Percentiles rank a stretch among this genome's conserved stretches.
These are phyloP conservation scores for Heteromormyrus szaboi DNA, from an alignment of 2,797 vertebrate species.

Conservation along the genomic window DNA sequence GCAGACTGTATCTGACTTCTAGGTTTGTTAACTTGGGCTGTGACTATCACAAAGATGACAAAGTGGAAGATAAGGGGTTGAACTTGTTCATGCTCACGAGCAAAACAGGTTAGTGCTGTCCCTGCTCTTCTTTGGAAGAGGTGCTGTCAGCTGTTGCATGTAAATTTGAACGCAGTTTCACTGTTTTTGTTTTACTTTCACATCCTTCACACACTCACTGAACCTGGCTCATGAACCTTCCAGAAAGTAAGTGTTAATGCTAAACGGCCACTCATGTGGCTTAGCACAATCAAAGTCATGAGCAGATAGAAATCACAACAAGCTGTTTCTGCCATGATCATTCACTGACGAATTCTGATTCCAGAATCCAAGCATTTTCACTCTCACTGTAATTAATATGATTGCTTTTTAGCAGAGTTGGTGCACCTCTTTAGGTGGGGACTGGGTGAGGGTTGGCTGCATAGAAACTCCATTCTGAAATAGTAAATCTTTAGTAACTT, in stretches of 20 bases:
- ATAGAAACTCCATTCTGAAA: neutral
- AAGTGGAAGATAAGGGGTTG: conserved; percentile 46
- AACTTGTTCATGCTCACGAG: conserved; percentile 78
- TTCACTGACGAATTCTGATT: neutral
- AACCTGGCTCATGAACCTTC: conserved; percentile 12
- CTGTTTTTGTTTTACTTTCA: conserved; percentile 8
- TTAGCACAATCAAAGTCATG: neutral
- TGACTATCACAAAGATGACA: conserved; percentile 59
- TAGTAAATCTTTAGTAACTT: neutral
- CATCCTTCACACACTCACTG: neutral
- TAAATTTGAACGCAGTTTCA: neutral
- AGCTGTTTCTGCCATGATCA: neutral
- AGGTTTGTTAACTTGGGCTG: conserved; percentile 84
- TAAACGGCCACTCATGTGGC: neutral
- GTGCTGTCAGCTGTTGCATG: neutral
- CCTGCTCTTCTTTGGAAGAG: neutral
- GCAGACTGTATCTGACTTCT: neutral
- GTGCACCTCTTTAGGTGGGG: neutral
- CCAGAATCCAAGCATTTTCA: neutral
- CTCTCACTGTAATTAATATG: neutral
- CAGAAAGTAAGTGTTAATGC: conserved; percentile 23
- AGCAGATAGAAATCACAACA: neutral
- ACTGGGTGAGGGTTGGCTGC: neutral
- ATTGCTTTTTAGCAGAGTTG: neutral
- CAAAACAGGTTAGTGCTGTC: conserved; percentile 64